Percentiles rank a stretch among this genome's conserved stretches.
phyloP scores from a whole-genome alignment of 2,797 vertebrate genomes.

The Triplophysa yarkandensis region DNA sequence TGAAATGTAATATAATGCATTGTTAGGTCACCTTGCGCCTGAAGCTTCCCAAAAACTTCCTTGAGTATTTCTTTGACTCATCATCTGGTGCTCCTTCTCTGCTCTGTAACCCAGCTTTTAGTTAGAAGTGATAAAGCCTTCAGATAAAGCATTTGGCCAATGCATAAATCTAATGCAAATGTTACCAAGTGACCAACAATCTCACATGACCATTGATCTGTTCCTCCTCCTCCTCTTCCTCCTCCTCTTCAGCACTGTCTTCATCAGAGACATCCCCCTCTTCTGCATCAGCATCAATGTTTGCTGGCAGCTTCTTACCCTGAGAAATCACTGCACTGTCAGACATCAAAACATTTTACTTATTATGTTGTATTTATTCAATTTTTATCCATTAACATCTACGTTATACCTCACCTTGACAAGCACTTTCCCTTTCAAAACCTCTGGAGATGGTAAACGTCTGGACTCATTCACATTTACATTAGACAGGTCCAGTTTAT shows the following conservation, averaged over 20 bases:
- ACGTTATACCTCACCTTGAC: constrained; percentile 81
- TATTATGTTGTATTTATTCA: not conserved
- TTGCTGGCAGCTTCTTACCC: constrained; percentile 93
- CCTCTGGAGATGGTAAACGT: constrained; percentile 87
- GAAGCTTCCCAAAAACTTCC: constrained; percentile 82
- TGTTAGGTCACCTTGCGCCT: constrained; percentile 81
- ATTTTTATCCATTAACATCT: not conserved
- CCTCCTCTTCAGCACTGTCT: constrained; percentile 90
- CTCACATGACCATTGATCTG: constrained; percentile 81
- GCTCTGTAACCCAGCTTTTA: constrained; percentile 60
- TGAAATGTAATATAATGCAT: not conserved
- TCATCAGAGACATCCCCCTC: constrained; percentile 97
- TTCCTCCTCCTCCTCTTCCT: constrained; percentile 86
- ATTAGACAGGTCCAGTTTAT: constrained; percentile 87
- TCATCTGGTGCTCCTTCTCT: constrained; percentile 73
- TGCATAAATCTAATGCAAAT: not conserved
- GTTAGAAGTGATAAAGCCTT: not conserved
- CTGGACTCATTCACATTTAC: constrained; percentile 79
- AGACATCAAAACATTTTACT: not conserved
- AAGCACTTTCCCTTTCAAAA: constrained; percentile 89
- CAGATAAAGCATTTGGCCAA: not conserved
- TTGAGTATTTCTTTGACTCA: constrained; percentile 74
- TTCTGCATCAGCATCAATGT: constrained; percentile 85
- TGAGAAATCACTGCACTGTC: constrained; percentile 55
- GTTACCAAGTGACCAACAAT: not conserved